Conservation (phyloP, 2,797 vertebrate genomes). For the Discoglossus pictus region DNA sequence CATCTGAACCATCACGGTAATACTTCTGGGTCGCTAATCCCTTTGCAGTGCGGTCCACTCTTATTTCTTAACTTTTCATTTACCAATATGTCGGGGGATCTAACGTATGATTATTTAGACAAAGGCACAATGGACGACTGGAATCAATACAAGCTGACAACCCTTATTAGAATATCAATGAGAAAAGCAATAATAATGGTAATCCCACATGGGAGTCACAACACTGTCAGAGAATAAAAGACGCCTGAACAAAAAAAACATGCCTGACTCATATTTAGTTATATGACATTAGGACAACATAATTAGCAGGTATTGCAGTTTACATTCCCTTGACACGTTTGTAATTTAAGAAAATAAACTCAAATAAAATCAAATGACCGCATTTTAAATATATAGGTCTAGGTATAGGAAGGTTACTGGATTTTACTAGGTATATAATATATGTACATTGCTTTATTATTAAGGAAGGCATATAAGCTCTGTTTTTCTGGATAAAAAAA, state of each 20-base stretch:
- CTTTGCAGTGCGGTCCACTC: too few species aligned
- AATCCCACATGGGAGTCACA: slow-evolving; percentile 38
- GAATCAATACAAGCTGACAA: slow-evolving; percentile 35
- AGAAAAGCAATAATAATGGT: slow-evolving; percentile 28
- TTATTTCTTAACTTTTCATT: slow-evolving; percentile 9
- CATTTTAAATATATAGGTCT: too few species aligned
- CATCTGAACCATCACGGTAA: neutral
- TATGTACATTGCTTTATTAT: too few species aligned
- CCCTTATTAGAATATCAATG: slow-evolving; percentile 32
- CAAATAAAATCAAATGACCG: too few species aligned
- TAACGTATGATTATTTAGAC: slow-evolving; percentile 43
- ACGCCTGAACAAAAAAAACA: neutral
- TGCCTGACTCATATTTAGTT: slow-evolving; percentile 8
- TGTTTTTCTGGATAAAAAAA: too few species aligned
- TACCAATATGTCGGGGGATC: neutral
- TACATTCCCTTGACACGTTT: too few species aligned
- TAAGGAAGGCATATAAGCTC: too few species aligned
- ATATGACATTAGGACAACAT: slow-evolving; percentile 18
- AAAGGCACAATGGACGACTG: slow-evolving; percentile 18
- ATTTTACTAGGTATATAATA: too few species aligned
- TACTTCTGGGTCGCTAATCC: neutral
- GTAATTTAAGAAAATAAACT: too few species aligned
- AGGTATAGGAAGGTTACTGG: too few species aligned
- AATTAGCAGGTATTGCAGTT: slow-evolving; percentile 20
- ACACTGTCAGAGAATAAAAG: slow-evolving; percentile 14